Percentiles rank a stretch among this genome's conserved stretches.
Conservation (phyloP, 1,140 invertebrate species). For the Antheraea mylitta region DNA sequence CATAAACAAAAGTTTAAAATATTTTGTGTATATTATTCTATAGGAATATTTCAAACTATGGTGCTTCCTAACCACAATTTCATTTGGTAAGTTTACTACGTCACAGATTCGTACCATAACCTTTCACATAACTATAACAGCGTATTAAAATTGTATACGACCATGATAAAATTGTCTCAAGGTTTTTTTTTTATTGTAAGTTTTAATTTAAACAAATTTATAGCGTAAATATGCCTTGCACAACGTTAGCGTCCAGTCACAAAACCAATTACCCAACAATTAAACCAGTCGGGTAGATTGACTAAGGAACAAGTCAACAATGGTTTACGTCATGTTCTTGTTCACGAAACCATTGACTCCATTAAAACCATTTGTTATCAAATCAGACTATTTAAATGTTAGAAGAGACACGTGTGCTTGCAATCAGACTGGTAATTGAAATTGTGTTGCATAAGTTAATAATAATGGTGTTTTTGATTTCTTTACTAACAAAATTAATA, state of each 20-base stretch:
- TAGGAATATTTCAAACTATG: too few species aligned
- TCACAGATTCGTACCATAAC: too few species aligned
- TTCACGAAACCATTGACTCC: not conserved
- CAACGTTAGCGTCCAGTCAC: not conserved
- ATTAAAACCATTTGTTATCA: not conserved
- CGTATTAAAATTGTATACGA: too few species aligned
- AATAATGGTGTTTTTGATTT: not conserved
- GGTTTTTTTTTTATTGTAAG: not conserved
- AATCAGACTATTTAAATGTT: not conserved
- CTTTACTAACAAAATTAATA: not conserved
- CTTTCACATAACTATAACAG: too few species aligned
- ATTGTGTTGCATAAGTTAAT: not conserved
- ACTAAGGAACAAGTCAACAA: not conserved
- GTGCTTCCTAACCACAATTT: too few species aligned
- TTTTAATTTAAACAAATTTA: not conserved
- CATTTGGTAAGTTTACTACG: too few species aligned
- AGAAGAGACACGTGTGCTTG: not conserved
- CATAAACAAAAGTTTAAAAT: too few species aligned
- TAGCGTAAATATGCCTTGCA: not conserved
- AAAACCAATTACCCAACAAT: not conserved
- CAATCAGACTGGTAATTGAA: not conserved
- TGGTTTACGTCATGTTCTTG: conserved; percentile 2
- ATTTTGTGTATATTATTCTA: too few species aligned
- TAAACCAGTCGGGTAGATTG: not conserved
- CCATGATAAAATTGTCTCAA: not conserved